These are phyloP conservation scores for Calypte anna DNA, from an alignment of 2,113 vertebrate genomes.

Conservation along the genomic window DNA sequence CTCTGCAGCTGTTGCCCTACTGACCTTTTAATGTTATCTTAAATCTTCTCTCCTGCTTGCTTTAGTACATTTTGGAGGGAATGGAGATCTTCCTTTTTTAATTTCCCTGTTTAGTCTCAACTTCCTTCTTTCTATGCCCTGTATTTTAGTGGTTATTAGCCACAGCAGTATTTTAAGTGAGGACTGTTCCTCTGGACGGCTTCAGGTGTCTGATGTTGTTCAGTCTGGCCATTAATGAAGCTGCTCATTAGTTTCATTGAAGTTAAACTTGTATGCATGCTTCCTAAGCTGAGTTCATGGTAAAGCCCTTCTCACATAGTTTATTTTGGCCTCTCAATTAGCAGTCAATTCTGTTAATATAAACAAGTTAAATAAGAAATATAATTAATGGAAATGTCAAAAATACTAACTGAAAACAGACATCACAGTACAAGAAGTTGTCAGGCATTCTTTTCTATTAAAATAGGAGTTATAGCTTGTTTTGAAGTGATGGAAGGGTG, in stretches of 20 bases:
- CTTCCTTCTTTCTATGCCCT: slow-evolving; percentile 29
- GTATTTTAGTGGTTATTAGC: neutral
- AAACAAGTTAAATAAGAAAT: neutral
- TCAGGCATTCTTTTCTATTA: neutral
- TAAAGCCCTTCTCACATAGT: neutral
- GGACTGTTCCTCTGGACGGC: neutral
- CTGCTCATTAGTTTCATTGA: neutral
- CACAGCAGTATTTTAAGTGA: neutral
- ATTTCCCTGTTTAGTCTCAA: slow-evolving; percentile 50
- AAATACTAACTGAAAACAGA: neutral
- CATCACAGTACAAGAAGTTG: neutral
- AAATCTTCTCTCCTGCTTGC: slow-evolving; percentile 42
- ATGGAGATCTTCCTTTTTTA: slow-evolving; percentile 43
- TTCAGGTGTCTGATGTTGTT: neutral
- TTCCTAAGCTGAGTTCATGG: neutral
- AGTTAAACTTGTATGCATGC: neutral
- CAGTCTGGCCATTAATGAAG: neutral
- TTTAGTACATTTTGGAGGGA: slow-evolving; percentile 11
- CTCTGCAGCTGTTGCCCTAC: slow-evolving; percentile 36
- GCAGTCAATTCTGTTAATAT: neutral
- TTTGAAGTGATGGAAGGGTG: neutral
- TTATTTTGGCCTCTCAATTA: neutral
- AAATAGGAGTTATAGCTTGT: neutral
- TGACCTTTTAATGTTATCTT: slow-evolving; percentile 47
- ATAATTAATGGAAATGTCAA: neutral